Base-by-base conservation (phyloP, 2,113 vertebrate species). In the Xiphorhynchus elegans region DNA sequence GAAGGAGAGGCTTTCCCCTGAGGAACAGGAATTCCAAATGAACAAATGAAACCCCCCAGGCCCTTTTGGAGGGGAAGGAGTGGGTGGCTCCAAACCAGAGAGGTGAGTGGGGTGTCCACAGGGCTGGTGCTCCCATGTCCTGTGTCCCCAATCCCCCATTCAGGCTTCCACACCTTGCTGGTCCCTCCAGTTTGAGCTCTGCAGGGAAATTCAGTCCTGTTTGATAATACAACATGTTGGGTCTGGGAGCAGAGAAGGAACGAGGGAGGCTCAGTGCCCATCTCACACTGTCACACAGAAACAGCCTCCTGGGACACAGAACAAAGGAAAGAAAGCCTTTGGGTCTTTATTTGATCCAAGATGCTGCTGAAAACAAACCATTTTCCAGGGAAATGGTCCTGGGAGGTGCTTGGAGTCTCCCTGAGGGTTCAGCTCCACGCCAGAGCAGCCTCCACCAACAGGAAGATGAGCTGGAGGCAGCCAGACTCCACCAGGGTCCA, bases 211-310 rank as follows among this genome's bases (percentile, higher is more conserved):
- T 4, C 10, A 1, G 11, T 2, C 40, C 58, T 6, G 4, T 3
- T 39, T 11, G 10, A 40, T 24, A 4, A 5, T 2, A 2, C 12
- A 6, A 19, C 24, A 1, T 2, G 2, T 0, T 1, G 17, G 13
- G 1, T 13, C 7, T 20, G 16, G 6, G 46, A 12, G 55, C 35
- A 4, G 42, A 2, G 82, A 1, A 8, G 37, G 84, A 20, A 5
- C 3, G 6, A 50, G 52, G 49, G 26, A 44, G 52, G 44, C 39
- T 69, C 66, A 1, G 42, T 0, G 8, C n/a, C 53, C 67, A 2
- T 2, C 72, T 59, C 35, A 1, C 23, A 2, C 53, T 11, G 3
- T 4, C 33, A 1, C 1, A 16, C 39, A 26, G 17, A 46, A 20
- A 2, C 52, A 16, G 24, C 59, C 70, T n/a, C 47, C 44, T 8